A percentile compares a stretch with the other conserved stretches of the same genome.
Evolutionary conservation across 2,113 vertebrate species (phyloP).

Genomic region (Pelmatolapia mariae): DNA sequence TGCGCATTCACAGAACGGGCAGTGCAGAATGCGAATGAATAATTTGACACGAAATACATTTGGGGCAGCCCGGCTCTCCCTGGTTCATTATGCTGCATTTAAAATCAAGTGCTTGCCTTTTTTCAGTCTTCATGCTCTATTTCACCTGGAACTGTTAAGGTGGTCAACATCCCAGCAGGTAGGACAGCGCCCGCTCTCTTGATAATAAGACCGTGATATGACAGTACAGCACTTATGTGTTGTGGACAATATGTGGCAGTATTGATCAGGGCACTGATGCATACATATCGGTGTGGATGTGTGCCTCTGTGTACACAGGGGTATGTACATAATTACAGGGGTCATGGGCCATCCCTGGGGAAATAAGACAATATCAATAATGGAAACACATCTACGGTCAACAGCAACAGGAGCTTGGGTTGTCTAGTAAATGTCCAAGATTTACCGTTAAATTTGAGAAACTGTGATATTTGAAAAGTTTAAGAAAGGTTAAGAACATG

Average conservation of each 20-base stretch:
- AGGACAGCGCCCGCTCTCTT: neutral
- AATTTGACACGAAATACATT: conserved; percentile 17
- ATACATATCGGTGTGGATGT: neutral
- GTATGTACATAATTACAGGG: conserved; percentile 19
- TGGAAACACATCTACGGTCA: neutral
- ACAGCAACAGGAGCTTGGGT: conserved; percentile 15
- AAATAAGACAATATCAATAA: conserved; percentile 49
- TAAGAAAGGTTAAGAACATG: conserved; percentile 12
- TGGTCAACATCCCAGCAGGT: conserved; percentile 36
- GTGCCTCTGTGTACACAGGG: conserved; percentile 7
- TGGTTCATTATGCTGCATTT: conserved; percentile 33
- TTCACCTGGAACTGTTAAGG: conserved; percentile 31
- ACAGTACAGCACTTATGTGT: neutral
- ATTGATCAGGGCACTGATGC: conserved; percentile 33
- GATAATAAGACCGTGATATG: neutral
- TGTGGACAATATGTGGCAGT: conserved; percentile 9
- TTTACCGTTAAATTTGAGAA: neutral
- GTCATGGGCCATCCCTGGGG: conserved; percentile 32
- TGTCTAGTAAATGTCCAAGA: neutral
- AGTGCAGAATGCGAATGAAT: conserved; percentile 9
- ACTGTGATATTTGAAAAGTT: neutral
- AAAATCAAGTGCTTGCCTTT: conserved; percentile 10
- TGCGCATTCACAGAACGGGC: neutral
- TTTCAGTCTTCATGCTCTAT: conserved; percentile 5
- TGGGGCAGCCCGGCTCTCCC: neutral